These are phyloP conservation scores for Calyptommatus sinebrachiatus DNA, from an alignment of 2,113 vertebrate genomes.

Conservation along the genomic window DNA sequence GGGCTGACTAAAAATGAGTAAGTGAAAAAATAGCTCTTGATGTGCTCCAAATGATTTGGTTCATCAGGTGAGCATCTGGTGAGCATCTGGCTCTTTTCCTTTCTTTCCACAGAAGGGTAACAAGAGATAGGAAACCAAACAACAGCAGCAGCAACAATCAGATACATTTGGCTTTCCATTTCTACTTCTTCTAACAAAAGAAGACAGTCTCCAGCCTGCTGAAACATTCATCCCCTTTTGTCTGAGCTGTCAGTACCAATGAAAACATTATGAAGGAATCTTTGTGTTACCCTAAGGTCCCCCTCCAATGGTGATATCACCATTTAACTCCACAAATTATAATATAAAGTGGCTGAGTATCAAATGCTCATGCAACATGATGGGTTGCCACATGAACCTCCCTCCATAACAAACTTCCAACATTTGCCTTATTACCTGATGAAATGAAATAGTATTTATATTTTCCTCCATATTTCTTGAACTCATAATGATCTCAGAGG, in stretches of 20 bases:
- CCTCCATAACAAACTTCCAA: slow-evolving; percentile 26
- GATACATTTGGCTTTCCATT: too few relatives aligned
- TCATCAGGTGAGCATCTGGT: slow-evolving; percentile 53
- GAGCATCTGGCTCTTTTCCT: background rate
- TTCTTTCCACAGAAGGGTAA: slow-evolving; percentile 48
- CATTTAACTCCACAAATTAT: slow-evolving; percentile 43
- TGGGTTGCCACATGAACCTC: slow-evolving; percentile 22
- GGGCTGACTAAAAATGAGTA: background rate
- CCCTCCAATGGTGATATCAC: slow-evolving; percentile 51
- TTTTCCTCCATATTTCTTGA: slow-evolving; percentile 28
- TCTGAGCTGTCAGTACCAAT: slow-evolving; percentile 57
- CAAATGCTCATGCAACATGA: slow-evolving; percentile 4
- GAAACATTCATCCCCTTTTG: slow-evolving; percentile 42
- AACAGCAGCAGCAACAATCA: background rate
- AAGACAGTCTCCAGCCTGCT: slow-evolving; percentile 36
- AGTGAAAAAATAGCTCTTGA: slow-evolving; percentile 42
- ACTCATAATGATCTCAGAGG: slow-evolving; percentile 25
- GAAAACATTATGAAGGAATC: slow-evolving; percentile 40
- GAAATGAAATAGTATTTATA: slow-evolving; percentile 39
- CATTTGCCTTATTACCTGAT: slow-evolving; percentile 41
- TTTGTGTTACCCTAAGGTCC: slow-evolving; percentile 42
- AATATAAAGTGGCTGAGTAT: slow-evolving; percentile 21
- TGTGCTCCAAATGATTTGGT: slow-evolving; percentile 40
- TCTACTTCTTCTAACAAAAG: slow-evolving; percentile 41
- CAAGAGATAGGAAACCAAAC: slow-evolving; percentile 32